Conservation (phyloP, 2,113 vertebrate species). For the Aythya baeri region DNA sequence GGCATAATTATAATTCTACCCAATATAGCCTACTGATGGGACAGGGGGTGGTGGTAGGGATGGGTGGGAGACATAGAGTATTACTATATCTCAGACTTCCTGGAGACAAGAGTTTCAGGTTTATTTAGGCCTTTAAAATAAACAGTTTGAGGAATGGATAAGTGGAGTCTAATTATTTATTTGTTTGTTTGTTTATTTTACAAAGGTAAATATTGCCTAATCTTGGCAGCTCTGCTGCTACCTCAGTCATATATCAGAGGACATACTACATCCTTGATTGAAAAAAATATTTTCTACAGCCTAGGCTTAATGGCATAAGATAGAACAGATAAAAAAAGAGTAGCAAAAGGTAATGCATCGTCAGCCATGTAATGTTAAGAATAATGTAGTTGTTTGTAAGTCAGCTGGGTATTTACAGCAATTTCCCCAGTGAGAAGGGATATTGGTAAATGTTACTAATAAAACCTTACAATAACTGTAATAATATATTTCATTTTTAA, state of each 20-base stretch:
- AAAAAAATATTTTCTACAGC: not conserved
- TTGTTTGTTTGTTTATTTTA: not conserved
- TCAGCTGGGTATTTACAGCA: not conserved
- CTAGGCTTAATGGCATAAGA: not conserved
- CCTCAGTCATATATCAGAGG: not conserved
- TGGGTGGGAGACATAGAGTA: not conserved
- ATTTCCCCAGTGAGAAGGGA: not conserved
- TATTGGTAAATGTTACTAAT: conserved; percentile 17
- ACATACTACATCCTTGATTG: not conserved
- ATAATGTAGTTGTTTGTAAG: not conserved
- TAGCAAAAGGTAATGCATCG: not conserved
- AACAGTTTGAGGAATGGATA: not conserved
- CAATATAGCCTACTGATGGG: not conserved
- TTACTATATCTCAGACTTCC: not conserved
- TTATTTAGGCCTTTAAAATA: not conserved
- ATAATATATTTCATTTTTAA: conserved; percentile 39
- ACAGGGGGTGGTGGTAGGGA: not conserved
- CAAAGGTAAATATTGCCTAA: not conserved
- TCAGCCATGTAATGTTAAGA: not conserved
- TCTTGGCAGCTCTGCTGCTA: not conserved
- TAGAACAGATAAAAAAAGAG: not conserved
- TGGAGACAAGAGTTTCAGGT: not conserved
- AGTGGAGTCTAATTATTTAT: not conserved
- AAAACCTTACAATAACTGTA: conserved; percentile 19
- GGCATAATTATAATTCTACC: not conserved